These are phyloP conservation scores for Eurosta solidaginis DNA, from an alignment of 1,140 invertebrate genomes.

Conservation along the genomic window DNA sequence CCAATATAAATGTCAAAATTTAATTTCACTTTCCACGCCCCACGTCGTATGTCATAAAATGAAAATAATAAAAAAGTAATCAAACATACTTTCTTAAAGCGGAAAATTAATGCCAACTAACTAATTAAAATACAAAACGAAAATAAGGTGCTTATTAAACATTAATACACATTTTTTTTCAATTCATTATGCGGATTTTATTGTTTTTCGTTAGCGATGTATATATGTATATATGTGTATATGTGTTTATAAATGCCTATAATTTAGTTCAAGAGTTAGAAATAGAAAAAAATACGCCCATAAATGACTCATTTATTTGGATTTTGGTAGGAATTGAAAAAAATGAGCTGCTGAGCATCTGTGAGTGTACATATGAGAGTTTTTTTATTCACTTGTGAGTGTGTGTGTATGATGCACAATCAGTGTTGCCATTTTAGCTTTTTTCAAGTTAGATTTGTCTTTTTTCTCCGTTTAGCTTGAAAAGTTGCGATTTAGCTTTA, in stretches of 20 bases:
- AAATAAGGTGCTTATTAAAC: neutral
- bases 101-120: neutral
- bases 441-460: too few relatives aligned
- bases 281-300: neutral
- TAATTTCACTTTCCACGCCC: neutral
- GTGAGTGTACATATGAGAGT: neutral
- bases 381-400: neutral
- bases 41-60: neutral
- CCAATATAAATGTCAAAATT: constrained; percentile 16
- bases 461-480: too few relatives aligned
- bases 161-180: constrained; percentile 15
- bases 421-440: too few relatives aligned
- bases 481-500: too few relatives aligned
- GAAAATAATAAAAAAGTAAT: constrained; percentile 3
- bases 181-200: constrained; percentile 18
- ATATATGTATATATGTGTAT: too few relatives aligned
- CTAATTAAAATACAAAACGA: constrained; percentile 19
- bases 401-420: constrained; percentile 1
- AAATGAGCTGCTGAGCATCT: neutral
- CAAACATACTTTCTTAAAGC: neutral
- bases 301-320: constrained; percentile 15
- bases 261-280: neutral
- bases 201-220: neutral
- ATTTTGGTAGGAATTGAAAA: neutral
- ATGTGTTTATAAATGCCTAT: too few relatives aligned